Evolutionary conservation across 1,140 invertebrate genomes (phyloP).

Genomic region (Drosophila sechellia): DNA sequence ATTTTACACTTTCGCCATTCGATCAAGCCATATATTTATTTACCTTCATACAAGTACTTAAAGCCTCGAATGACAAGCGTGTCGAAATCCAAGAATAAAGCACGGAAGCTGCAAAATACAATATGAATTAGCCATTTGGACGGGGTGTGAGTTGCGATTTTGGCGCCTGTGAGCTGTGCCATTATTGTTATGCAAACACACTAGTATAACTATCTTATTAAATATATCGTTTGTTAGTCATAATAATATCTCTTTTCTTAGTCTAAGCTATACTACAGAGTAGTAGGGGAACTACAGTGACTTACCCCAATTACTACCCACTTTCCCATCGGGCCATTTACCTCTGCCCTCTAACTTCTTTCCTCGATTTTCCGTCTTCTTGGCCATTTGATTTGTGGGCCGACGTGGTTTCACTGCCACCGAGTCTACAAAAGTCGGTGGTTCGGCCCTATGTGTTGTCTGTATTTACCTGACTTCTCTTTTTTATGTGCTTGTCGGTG

Average conservation of each 20-base stretch:
- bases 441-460: conserved; percentile 13
- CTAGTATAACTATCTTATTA: neutral
- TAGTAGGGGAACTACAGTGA: too few relatives aligned
- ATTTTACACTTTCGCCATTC: conserved; percentile 14
- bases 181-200: neutral
- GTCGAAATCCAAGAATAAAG: conserved; percentile 22
- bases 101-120: conserved; percentile 18
- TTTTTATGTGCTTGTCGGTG: conserved; percentile 44
- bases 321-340: conserved; percentile 29
- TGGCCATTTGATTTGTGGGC: conserved; percentile 26
- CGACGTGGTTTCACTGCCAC: conserved; percentile 39
- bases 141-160: too few relatives aligned
- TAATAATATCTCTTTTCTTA: neutral
- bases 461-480: conserved; percentile 26
- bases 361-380: conserved; percentile 9
- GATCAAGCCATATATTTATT: too few relatives aligned
- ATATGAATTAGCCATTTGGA: neutral
- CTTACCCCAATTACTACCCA: conserved; percentile 18
- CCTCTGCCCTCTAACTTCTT: conserved; percentile 5
- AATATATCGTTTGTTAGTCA: neutral
- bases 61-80: conserved; percentile 45
- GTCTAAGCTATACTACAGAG: neutral
- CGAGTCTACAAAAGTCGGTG: conserved; percentile 19
- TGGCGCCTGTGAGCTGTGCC: neutral
- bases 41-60: too few relatives aligned